Evolutionary conservation across 2,797 vertebrate species (phyloP), one percentile per base, ranked within the genome.

Genomic region (Lacerta viridis): DNA sequence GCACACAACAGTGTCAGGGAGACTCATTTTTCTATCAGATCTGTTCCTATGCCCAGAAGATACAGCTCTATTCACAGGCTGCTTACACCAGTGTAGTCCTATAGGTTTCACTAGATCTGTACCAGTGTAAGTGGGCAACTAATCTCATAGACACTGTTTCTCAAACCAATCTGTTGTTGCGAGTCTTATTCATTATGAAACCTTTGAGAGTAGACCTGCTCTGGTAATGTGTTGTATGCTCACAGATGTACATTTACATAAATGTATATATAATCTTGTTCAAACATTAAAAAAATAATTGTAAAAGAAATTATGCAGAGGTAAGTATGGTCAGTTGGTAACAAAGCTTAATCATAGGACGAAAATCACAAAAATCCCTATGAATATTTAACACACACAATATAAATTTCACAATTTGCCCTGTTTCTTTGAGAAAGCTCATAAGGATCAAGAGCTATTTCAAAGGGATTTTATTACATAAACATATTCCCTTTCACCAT

Each of bases 11-110:
- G 5, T 66, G 61, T 50, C 66, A 50, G 61, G 80, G 83, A 77
- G 50, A 50, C n/a, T 86, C 78, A 72, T 4, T 0, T 88, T 36
- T 33, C 39, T 82, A 82, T 87, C 86, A 82, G 29, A 82, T 76
- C 84, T 76, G 59, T 85, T 69, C 61, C 85, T 55, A 81, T 76
- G 78, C 78, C 83, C 46, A 86, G 39, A 76, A 82, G 86, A 87
- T 46, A 66, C 25, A 61, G 36, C 43, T 74, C 69, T 11, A 17
- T 82, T 74, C 50, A 74, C 10, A 23, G 36, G 17, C 20, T 76
- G 13, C n/a, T 76, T 75, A 75, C 59, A 66, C n/a, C 33, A 7
- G 29, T 27, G 39, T 76, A 82, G 71, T 64, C 41, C 29, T 33
- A 55, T 17, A 69, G 71, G 36, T 27, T 29, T 39, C 77, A 41